phyloP scores from a whole-genome alignment of 1,140 invertebrate genomes.

The Drosophila kurseongensis region DNA sequence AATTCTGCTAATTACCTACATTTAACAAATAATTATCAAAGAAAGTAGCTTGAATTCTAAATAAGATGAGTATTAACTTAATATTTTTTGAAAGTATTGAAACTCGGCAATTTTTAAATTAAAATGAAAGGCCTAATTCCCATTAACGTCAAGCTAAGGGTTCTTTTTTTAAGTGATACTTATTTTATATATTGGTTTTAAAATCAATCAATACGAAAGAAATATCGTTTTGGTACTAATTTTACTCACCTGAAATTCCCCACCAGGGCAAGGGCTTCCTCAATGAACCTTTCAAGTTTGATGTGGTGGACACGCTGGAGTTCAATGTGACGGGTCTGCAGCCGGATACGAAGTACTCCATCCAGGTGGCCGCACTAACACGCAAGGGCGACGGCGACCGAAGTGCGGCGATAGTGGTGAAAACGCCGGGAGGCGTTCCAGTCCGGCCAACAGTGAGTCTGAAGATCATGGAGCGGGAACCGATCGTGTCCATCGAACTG shows the following conservation, averaged over 20 bases:
- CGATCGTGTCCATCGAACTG: constrained; percentile 93
- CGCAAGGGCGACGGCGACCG: constrained; percentile 97
- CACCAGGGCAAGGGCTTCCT: constrained; percentile 90
- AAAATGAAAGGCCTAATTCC: too few species aligned
- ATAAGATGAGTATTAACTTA: too few species aligned
- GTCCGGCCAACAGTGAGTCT: constrained; percentile 93
- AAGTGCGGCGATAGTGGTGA: constrained; percentile 92
- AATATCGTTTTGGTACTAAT: not conserved
- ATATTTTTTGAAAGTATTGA: too few species aligned
- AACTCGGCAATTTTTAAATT: too few species aligned
- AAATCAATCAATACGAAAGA: not conserved
- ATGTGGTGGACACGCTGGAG: constrained; percentile 92
- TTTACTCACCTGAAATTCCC: not conserved
- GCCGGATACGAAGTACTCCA: constrained; percentile 96
- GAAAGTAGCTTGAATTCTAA: too few species aligned
- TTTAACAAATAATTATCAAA: too few species aligned
- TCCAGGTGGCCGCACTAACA: constrained; percentile 96
- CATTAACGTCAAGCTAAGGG: not conserved
- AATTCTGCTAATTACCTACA: too few species aligned
- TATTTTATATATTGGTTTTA: too few species aligned
- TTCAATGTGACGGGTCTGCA: constrained; percentile 94
- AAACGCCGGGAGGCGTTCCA: constrained; percentile 97
- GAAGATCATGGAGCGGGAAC: constrained; percentile 93
- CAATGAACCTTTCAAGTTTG: constrained; percentile 93
- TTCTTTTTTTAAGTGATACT: too few species aligned